Percentiles rank a stretch among this genome's conserved stretches.
Evolutionary conservation across 2,113 vertebrate species (phyloP).

Genomic region (Nesoenas mayeri): DNA sequence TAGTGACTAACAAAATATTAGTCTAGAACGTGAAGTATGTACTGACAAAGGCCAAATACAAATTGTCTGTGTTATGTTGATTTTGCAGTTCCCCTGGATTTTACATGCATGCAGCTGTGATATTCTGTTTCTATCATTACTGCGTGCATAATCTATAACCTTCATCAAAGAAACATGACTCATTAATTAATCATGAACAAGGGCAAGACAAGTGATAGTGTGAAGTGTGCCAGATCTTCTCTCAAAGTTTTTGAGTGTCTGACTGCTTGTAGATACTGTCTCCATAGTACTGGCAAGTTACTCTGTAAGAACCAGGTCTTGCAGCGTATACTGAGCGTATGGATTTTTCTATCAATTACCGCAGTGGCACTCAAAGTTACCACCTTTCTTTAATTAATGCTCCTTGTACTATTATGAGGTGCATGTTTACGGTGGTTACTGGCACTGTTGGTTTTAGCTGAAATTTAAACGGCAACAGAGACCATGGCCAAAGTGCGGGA

Average conservation of each 20-base stretch:
- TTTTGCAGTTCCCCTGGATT: background rate
- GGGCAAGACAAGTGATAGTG: background rate
- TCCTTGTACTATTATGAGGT: accelerated
- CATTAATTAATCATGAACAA: slow-evolving; percentile 56
- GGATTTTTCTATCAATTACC: background rate
- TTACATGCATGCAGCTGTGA: background rate
- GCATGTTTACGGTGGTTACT: background rate
- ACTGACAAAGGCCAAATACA: background rate
- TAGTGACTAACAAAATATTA: background rate
- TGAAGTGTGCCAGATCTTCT: background rate
- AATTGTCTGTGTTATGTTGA: background rate
- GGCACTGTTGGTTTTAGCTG: accelerated
- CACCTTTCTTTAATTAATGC: background rate
- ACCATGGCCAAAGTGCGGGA: accelerated
- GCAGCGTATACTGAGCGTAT: background rate
- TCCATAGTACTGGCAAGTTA: background rate
- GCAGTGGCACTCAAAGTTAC: background rate
- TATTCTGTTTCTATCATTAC: background rate
- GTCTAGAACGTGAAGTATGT: background rate
- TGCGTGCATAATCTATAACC: background rate
- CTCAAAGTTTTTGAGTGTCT: background rate
- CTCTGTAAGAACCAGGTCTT: background rate
- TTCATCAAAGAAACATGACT: slow-evolving; percentile 1
- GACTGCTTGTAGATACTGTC: background rate
- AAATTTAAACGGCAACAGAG: background rate